Evolutionary conservation across 2,113 vertebrate species (phyloP).

Genomic region (Festucalex cinctus): DNA sequence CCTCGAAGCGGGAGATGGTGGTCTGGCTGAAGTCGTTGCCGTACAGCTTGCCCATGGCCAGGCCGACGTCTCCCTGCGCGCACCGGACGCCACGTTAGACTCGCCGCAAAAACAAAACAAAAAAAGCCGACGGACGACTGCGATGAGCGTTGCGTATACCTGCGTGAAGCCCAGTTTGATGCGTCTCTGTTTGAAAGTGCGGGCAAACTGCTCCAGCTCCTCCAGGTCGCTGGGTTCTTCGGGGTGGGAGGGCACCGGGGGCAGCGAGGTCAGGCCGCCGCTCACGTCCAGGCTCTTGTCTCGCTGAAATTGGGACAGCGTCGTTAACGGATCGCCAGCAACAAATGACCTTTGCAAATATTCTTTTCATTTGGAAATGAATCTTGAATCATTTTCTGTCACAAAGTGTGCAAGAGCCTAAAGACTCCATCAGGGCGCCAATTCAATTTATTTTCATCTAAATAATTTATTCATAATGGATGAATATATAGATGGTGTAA

Average conservation of each 20-base stretch:
- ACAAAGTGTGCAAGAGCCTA: no score
- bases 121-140: accelerated
- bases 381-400: no score
- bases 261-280: conserved; percentile 51
- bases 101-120: background rate
- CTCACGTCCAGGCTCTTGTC: conserved; percentile 71
- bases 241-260: conserved; percentile 71
- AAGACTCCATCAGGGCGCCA: no score
- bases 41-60: conserved; percentile 93
- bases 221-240: conserved; percentile 92
- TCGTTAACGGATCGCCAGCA: background rate
- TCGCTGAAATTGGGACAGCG: conserved; percentile 60
- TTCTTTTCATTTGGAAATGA: no score
- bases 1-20: conserved; percentile 92
- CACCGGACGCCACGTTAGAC: background rate
- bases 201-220: conserved; percentile 90
- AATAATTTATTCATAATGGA: no score
- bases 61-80: conserved; percentile 83
- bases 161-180: conserved; percentile 94
- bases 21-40: conserved; percentile 95
- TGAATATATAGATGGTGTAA: no score
- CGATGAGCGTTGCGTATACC: conserved; percentile 55
- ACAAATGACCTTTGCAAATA: no score
- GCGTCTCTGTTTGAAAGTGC: conserved; percentile 91
- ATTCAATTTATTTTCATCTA: no score